A percentile compares a stretch with the other conserved stretches of the same genome.
Conservation (phyloP, 2,113 vertebrate species). For the Apodemus speciosus region DNA sequence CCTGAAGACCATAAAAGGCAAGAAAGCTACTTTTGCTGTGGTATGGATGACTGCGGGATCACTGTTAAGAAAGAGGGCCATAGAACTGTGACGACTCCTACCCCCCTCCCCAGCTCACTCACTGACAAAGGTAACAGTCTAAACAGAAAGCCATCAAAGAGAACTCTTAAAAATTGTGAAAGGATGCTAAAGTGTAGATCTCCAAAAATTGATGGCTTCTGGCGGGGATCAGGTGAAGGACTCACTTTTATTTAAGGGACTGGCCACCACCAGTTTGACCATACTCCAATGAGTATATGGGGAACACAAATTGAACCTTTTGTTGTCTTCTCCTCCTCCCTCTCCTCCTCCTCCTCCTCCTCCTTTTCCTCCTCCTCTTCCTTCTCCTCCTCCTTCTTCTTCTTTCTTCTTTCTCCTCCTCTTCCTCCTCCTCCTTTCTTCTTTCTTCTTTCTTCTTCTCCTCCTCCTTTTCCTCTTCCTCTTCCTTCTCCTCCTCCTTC, state of each 20-base stretch:
- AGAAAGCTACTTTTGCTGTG: no score
- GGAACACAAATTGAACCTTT: background rate
- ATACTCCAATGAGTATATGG: background rate
- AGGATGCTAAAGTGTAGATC: background rate
- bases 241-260: background rate
- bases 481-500: no score
- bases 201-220: background rate
- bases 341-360: no score
- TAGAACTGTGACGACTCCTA: background rate
- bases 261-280: background rate
- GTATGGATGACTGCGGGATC: background rate
- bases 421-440: no score
- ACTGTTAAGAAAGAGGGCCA: background rate
- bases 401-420: no score
- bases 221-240: background rate
- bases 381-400: no score
- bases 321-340: rapidly evolving
- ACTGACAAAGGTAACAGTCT: background rate
- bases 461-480: no score
- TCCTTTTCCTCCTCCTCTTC: no score
- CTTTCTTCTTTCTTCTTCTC: no score
- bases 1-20: background rate
- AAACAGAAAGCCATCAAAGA: background rate
- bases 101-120: background rate
- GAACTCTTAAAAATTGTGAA: background rate